These are phyloP conservation scores for Echeneis naucrates DNA, from an alignment of 2,797 vertebrate species.

Conservation along the genomic window DNA sequence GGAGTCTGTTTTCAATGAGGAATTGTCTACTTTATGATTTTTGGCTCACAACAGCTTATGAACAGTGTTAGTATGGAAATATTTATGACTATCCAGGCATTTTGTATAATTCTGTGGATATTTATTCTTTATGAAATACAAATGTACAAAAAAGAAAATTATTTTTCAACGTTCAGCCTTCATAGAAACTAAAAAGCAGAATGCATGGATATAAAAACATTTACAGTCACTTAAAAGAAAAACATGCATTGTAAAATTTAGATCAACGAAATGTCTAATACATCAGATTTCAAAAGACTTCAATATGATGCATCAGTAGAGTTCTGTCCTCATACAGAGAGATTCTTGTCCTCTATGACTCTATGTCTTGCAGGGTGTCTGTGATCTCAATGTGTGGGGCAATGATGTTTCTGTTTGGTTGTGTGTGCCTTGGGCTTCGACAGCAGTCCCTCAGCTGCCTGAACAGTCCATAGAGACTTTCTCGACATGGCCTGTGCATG, in stretches of 20 bases:
- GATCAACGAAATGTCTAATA: not conserved
- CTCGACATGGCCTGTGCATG: slow-evolving; percentile 78
- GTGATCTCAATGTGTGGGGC: slow-evolving; percentile 77
- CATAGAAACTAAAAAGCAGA: slow-evolving; percentile 5
- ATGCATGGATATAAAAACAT: slow-evolving; percentile 18
- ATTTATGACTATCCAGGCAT: not conserved
- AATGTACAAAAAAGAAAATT: not conserved
- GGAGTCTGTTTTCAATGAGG: slow-evolving; percentile 14
- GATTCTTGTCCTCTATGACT: slow-evolving; percentile 50
- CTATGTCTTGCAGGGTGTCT: slow-evolving; percentile 68
- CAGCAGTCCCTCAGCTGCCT: slow-evolving; percentile 72
- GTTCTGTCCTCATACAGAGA: not conserved
- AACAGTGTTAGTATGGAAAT: not conserved
- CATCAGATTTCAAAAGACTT: not conserved
- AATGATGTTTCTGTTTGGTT: slow-evolving; percentile 77
- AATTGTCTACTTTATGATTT: slow-evolving; percentile 3
- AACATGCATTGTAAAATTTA: not conserved
- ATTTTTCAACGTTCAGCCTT: not conserved
- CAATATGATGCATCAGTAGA: not conserved
- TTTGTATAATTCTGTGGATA: not conserved
- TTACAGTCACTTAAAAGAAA: not conserved
- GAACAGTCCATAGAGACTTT: slow-evolving; percentile 55
- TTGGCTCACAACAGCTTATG: not conserved
- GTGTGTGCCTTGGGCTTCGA: slow-evolving; percentile 42
- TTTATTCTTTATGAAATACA: slow-evolving; percentile 25